Base-by-base conservation (phyloP, 2,113 vertebrate genomes). In the Myocastor coypus region DNA sequence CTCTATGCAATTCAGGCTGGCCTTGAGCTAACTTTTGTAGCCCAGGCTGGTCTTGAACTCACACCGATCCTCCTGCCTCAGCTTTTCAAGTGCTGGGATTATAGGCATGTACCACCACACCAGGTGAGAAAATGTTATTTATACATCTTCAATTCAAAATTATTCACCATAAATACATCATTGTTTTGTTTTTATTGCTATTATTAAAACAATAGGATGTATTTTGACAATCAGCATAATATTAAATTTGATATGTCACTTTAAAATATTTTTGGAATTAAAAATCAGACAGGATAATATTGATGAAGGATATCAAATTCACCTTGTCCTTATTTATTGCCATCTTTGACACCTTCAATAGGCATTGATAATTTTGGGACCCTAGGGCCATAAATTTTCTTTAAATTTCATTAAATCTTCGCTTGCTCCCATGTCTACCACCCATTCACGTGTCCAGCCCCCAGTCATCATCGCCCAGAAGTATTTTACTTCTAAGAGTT, bases 341-440 rank as follows among this genome's bases (percentile, higher is more conserved):
- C 50, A 57, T 87, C 28, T 90, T 87, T 83, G 24, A 19, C 71
- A 92, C 64, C 63, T 84, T 92, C n/a, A 87, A 84, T 66, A 84
- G 52, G 26, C 19, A n/a, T 7, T 55, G 64, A 69, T 50, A 59
- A 61, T 89, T 95, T 83, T 92, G 77, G 94, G 37, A 83, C 3
- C 7, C 57, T 77, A 40, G 12, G 85, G 26, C 83, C 52, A 71
- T 20, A 37, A n/a, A 6, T 80, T 96, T 87, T 52, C 30, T 89
- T 93, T 89, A 75, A 94, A 86, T 26, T n/a, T 68, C 22, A 73
- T 2, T 55, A 42, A 86, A 59, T 83, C 61, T 93, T 55, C 80
- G 77, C 96, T 78, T 82, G 52, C 46, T 9, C 91, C n/a, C 37
- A 59, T 93, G 92, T 85, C 71, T 28, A 4, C 85, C 26, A 78